phyloP scores from a whole-genome alignment of 2,888 invertebrate genomes.

The Automeris io region DNA sequence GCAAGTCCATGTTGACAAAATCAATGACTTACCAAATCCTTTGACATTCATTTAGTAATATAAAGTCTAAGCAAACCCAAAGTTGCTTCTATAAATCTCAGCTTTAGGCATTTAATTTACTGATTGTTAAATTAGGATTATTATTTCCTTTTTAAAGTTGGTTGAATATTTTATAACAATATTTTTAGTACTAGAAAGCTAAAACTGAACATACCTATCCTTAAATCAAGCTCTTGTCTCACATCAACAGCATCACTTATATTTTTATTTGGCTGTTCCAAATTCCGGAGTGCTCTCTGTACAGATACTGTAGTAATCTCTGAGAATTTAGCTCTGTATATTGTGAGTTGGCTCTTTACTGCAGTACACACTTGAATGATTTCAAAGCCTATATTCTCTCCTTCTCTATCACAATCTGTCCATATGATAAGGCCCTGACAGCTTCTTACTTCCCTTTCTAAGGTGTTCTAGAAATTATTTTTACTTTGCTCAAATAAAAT shows the following conservation, averaged over 20 bases:
- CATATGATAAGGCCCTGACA: slow-evolving; percentile 93
- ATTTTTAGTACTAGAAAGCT: too few relatives aligned
- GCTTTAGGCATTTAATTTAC: too few relatives aligned
- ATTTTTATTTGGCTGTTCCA: slow-evolving; percentile 87
- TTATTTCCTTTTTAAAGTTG: too few relatives aligned
- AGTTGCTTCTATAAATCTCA: too few relatives aligned
- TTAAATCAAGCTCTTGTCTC: slow-evolving; percentile 91
- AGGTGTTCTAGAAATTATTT: slow-evolving; percentile 81
- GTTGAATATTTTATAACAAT: too few relatives aligned
- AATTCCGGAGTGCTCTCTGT: slow-evolving; percentile 85
- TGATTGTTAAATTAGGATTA: too few relatives aligned
- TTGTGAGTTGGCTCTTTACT: slow-evolving; percentile 82
- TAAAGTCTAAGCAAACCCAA: too few relatives aligned
- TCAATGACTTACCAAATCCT: too few relatives aligned
- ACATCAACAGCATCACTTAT: slow-evolving; percentile 96
- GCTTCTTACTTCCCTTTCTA: slow-evolving; percentile 80
- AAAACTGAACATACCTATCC: slow-evolving; percentile 84
- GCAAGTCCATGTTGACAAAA: too few relatives aligned
- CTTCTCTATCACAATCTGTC: slow-evolving; percentile 99
- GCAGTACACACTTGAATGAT: slow-evolving; percentile 92
- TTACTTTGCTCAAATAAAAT: too few relatives aligned
- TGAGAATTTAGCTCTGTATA: slow-evolving; percentile 95
- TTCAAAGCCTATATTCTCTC: slow-evolving; percentile 99
- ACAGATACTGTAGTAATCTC: slow-evolving; percentile 95
- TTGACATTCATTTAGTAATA: too few relatives aligned